Base-by-base conservation (phyloP, 1,140 invertebrate species). In the Pseudoatta argentina region DNA sequence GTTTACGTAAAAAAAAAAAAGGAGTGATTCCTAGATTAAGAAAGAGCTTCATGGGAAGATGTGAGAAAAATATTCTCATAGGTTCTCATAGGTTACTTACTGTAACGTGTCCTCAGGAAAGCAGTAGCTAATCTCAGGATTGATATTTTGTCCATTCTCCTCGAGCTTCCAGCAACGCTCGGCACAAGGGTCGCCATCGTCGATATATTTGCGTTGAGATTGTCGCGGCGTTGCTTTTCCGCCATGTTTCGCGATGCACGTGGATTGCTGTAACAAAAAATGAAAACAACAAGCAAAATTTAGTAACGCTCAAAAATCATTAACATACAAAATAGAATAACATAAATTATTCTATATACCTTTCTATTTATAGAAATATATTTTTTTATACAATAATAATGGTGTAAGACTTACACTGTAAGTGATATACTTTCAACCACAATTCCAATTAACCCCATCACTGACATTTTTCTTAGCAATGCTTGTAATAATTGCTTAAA, bases 191-290 rank as follows among this genome's bases (percentile, higher is more conserved):
- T 95, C 0, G 98, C 97, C 91, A 99, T 95, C 92, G 98, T 97
- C 10, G 96, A 96, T 85, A 99, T 98, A 88, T 97, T 98, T 24
- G 97, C 96, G 94, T 99, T 99, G 73, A 99, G 96, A 92, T 98
- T 98, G 93, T 99, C 98, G 0, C 98, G 96, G 10, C 98, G 96
- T 93, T 98, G 97, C 94, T 99, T 99, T 92, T 99, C 98, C 1
- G 98, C 98, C 91, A 96, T 96, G 93, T 98, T 98, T 57, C 98
- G 96, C 83, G 97, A 96, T 89, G 97, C 96, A 18, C 98, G 96
- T 51, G 97, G 97, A 90, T 96, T 98, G 92, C 97, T 97, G 96
- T 0, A 96, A 93, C 92, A 94, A 87, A 94, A 89, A 39, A 1
- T 93, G 91, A 18, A 1, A 7, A 57, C n/a, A 6, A 59, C 6